These are phyloP conservation scores for Bucorvus abyssinicus DNA, from an alignment of 2,797 vertebrate genomes.

Conservation along the genomic window DNA sequence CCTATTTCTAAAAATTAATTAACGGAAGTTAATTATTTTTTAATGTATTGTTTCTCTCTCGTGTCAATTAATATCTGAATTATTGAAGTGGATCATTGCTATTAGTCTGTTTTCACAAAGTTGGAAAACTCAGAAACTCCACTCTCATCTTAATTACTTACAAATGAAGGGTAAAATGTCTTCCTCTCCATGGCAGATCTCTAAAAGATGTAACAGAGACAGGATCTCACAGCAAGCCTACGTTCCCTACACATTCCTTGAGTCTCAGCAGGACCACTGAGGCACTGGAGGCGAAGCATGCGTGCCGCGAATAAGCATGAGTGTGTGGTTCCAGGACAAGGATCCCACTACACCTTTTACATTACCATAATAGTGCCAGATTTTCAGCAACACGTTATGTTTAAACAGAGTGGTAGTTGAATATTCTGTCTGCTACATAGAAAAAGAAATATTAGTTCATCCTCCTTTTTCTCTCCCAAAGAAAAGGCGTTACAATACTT, in stretches of 20 bases:
- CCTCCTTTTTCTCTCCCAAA: not conserved
- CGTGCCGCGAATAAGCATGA: rapidly evolving
- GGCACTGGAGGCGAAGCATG: not conserved
- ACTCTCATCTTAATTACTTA: constrained; percentile 57
- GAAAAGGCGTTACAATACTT: not conserved
- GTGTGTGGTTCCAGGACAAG: not conserved
- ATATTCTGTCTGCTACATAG: not conserved
- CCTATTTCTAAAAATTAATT: constrained; percentile 62
- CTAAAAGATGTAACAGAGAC: not conserved
- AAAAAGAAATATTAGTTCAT: not conserved
- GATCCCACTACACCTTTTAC: not conserved
- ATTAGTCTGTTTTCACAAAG: constrained; percentile 55
- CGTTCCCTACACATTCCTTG: not conserved
- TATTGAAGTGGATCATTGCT: constrained; percentile 61
- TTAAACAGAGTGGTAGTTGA: not conserved
- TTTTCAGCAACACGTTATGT: not conserved
- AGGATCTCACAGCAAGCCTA: not conserved
- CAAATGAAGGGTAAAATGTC: constrained; percentile 40
- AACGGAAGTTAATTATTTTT: constrained; percentile 65
- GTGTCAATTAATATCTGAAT: constrained; percentile 42
- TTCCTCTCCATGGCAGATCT: not conserved
- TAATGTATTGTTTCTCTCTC: constrained; percentile 54
- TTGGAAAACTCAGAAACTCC: constrained; percentile 24
- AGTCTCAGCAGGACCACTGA: not conserved
- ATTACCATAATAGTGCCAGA: not conserved